phyloP scores from a whole-genome alignment of 2,888 invertebrate species.

The Synergus itoensis region DNA sequence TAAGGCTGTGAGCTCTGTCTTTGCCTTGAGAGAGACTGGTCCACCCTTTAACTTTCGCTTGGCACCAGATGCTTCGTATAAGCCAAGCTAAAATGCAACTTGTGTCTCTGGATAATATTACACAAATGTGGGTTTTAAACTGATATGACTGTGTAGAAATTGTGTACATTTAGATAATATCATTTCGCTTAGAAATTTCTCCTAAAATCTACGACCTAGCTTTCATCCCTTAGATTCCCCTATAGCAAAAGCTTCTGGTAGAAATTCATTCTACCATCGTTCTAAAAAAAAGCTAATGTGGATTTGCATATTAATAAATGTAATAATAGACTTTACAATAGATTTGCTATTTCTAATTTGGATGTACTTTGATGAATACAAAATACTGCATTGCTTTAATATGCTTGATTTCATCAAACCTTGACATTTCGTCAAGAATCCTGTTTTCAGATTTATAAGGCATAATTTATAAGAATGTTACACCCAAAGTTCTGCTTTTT shows the following conservation, averaged over 20 bases:
- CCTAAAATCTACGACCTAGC: neutral
- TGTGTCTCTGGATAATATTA: constrained; percentile 35
- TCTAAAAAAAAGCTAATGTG: no score
- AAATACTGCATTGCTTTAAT: neutral
- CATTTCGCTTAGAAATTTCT: neutral
- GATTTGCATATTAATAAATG: no score
- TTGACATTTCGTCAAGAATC: neutral
- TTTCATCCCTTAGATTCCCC: neutral
- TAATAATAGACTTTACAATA: no score
- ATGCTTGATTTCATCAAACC: neutral
- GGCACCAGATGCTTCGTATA: constrained; percentile 50
- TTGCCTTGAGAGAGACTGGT: constrained; percentile 30
- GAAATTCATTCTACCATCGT: no score
- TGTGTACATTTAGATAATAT: neutral
- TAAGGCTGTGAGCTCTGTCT: constrained; percentile 52
- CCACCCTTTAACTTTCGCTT: constrained; percentile 55
- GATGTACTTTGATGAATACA: neutral
- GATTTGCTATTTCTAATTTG: neutral
- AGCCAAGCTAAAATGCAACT: constrained; percentile 37
- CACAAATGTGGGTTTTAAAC: constrained; percentile 24
- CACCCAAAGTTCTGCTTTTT: neutral
- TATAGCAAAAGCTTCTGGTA: no score
- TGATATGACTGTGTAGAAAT: constrained; percentile 25
- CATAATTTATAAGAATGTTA: neutral
- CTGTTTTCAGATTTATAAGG: neutral